Base-by-base conservation (phyloP, 2,888 invertebrate genomes). In the Pilophorus perplexus region DNA sequence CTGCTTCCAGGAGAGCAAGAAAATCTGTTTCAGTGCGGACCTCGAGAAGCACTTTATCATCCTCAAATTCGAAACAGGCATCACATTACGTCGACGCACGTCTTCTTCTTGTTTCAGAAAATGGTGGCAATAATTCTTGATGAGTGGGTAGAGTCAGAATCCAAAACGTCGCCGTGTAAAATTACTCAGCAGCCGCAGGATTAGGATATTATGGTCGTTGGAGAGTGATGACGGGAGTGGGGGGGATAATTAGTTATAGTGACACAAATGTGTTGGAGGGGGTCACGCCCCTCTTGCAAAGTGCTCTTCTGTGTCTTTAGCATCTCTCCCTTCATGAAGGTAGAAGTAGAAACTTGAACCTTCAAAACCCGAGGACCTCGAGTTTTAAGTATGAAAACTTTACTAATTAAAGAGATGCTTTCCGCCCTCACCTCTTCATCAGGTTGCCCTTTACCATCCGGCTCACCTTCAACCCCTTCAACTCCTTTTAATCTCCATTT, bases 311-410 rank as follows among this genome's bases (percentile, higher is more conserved):
- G 52, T 52, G 52, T 52, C 27, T 52, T 52, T 14, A 52, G 27
- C 16, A 50, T 50, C 50, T 25, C 27, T 27, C 6, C 22, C 23
- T 14, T n/a, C n/a, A n/a, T n/a, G n/a, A n/a, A n/a, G n/a, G n/a
- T n/a, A 3, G 12, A 12, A 50, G 50, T 14, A 23, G 48, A n/a
- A 48, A 48, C 48, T 48, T 20, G 23, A 48, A 20, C 22, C 48
- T 48, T 48, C 48, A 48, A 48, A 48, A 48, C 52, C 52, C 22
- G 25, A 27, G 23, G 25, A 14, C 52, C 33, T 42, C 44, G 59
- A 59, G 59, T 59, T 59, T 59, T 38, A 57, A 57, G 57, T 59
- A 59, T 59, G 59, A 42, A 59, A 59, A 59, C 33, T 59, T 59
- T 40, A n/a, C 59, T 59, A 59, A 59, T 59, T 59, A 59, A 59